These are phyloP conservation scores for Neodontobutis hainanensis DNA, from an alignment of 2,113 vertebrate species.

Conservation along the genomic window DNA sequence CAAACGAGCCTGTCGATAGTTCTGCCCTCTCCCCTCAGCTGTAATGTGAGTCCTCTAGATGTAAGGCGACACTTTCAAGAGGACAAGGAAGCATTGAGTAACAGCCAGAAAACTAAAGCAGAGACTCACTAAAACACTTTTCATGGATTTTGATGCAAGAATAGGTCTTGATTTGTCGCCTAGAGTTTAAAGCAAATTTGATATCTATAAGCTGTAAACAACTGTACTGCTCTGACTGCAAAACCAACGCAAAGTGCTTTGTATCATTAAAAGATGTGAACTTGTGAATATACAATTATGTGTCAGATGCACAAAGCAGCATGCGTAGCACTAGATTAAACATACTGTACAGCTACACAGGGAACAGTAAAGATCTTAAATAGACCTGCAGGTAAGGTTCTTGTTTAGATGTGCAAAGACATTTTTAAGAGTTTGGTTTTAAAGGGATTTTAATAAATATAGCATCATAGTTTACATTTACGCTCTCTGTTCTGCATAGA, in stretches of 20 bases:
- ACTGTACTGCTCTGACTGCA: background rate
- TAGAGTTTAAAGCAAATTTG: background rate
- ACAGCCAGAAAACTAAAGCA: constrained; percentile 27
- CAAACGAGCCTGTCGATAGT: background rate
- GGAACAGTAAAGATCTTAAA: constrained; percentile 3
- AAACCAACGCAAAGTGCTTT: background rate
- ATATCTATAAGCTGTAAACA: background rate
- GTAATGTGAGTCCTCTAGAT: constrained; percentile 26
- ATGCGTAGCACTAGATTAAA: constrained; percentile 5
- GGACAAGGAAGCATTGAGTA: constrained; percentile 20
- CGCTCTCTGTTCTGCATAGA: constrained; percentile 66
- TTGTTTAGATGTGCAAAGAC: constrained; percentile 30
- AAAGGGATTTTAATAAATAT: constrained; percentile 52
- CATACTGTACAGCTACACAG: constrained; percentile 5
- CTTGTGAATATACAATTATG: too few species aligned
- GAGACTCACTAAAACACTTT: too few species aligned
- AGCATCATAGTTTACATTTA: constrained; percentile 29
- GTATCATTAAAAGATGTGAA: too few species aligned
- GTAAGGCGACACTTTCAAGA: constrained; percentile 25
- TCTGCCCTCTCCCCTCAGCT: background rate
- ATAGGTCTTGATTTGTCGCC: background rate
- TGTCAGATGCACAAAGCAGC: constrained; percentile 12
- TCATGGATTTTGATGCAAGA: too few species aligned
- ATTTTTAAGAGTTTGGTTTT: constrained; percentile 34
- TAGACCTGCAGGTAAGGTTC: constrained; percentile 1